phyloP scores from a whole-genome alignment of 2,797 vertebrate genomes.

The Hoplostethus atlanticus region DNA sequence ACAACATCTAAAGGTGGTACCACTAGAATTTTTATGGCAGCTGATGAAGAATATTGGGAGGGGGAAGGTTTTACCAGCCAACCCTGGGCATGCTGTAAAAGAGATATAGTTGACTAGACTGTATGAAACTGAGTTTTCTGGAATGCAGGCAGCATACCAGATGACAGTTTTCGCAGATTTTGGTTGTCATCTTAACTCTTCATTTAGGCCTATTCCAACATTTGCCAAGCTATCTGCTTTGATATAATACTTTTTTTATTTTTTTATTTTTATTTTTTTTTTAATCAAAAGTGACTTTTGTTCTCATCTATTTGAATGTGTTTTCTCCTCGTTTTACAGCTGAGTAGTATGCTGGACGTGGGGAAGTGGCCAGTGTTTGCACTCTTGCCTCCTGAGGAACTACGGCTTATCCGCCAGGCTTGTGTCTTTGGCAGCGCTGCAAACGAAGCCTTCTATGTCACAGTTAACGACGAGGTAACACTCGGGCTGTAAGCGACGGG shows the following conservation, averaged over 20 bases:
- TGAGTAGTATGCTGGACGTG: constrained; percentile 95
- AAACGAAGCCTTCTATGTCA: constrained; percentile 96
- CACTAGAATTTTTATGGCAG: too few species aligned
- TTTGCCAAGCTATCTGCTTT: not conserved
- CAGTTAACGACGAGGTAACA: constrained; percentile 95
- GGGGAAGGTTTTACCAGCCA: not conserved
- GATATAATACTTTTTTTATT: not conserved
- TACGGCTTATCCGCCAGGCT: constrained; percentile 93
- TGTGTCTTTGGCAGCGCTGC: constrained; percentile 97
- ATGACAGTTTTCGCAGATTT: not conserved
- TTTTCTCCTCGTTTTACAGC: constrained; percentile 49
- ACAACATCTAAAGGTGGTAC: not conserved
- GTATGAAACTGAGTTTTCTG: not conserved
- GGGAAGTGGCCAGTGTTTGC: constrained; percentile 99
- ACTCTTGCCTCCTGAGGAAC: constrained; percentile 93
- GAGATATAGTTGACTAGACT: not conserved
- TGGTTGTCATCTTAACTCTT: not conserved
- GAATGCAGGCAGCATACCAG: not conserved
- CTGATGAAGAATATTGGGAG: too few species aligned
- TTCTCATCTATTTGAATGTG: constrained; percentile 11
- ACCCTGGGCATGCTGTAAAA: not conserved
- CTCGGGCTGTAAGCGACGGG: constrained; percentile 7
- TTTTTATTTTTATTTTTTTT: not conserved
- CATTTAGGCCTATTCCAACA: not conserved
- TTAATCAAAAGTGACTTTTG: not conserved